These are phyloP conservation scores for Erithacus rubecula DNA, from an alignment of 2,797 vertebrate species.

Conservation along the genomic window DNA sequence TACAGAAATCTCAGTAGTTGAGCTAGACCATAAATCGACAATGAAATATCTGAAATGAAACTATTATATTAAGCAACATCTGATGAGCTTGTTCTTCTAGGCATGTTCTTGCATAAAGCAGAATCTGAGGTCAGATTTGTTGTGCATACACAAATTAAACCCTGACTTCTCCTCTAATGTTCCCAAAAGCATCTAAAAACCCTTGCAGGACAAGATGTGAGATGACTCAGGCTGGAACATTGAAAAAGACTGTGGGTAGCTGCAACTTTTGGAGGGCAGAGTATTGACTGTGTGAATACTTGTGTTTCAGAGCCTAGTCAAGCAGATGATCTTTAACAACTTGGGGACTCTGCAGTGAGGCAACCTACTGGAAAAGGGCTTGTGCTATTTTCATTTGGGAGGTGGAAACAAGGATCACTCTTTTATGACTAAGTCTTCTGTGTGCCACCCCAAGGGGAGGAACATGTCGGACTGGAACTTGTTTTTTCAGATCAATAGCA, in stretches of 20 bases:
- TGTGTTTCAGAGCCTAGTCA: background rate
- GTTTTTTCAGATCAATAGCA: background rate
- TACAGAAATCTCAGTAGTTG: background rate
- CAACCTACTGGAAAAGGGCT: background rate
- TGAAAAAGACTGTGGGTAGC: background rate
- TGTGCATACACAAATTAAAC: background rate
- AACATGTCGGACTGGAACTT: background rate
- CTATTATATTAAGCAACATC: background rate
- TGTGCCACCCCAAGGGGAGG: background rate
- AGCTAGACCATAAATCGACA: background rate
- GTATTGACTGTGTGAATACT: background rate
- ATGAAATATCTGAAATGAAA: background rate
- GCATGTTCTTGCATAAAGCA: background rate
- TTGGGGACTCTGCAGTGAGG: background rate
- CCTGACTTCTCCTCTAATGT: background rate
- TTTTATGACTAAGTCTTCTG: background rate
- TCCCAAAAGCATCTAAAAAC: background rate
- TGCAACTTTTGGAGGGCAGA: background rate
- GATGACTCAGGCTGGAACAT: background rate
- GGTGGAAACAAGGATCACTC: background rate
- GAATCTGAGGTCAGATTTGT: background rate
- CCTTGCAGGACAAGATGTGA: background rate
- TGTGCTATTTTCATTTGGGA: background rate
- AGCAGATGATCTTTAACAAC: background rate
- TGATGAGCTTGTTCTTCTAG: background rate